A percentile compares a stretch with the other conserved stretches of the same genome.
Conservation (phyloP, 2,797 vertebrate genomes). For the Chelmon rostratus region DNA sequence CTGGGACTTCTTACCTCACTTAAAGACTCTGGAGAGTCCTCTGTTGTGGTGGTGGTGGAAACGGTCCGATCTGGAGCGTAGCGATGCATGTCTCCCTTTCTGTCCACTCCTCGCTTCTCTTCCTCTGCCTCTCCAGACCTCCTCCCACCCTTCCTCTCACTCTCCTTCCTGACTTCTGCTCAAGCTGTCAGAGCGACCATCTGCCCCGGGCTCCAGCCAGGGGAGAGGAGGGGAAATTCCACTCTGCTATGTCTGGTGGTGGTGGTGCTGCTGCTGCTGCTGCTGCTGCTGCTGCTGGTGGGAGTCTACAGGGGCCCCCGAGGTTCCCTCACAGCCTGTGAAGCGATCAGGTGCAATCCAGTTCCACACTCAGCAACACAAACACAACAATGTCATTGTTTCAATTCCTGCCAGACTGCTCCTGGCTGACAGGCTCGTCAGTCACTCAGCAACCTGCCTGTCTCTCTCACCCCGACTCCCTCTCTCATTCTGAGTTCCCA, state of each 20-base stretch:
- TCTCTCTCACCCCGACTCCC: constrained; percentile 4
- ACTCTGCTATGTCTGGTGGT: constrained; percentile 50
- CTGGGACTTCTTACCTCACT: constrained; percentile 81
- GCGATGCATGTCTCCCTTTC: constrained; percentile 83
- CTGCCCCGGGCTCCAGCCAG: constrained; percentile 67
- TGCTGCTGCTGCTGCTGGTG: constrained; percentile 30
- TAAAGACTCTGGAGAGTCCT: constrained; percentile 65
- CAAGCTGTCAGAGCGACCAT: constrained; percentile 75
- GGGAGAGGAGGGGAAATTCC: constrained; percentile 74
- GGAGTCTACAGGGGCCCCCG: constrained; percentile 36
- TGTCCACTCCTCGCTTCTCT: constrained; percentile 74
- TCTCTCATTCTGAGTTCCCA: constrained; percentile 63
- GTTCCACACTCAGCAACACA: constrained; percentile 45
- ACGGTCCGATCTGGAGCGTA: constrained; percentile 74
- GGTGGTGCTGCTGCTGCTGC: too few relatives aligned
- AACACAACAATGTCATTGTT: constrained; percentile 59
- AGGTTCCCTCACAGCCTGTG: constrained; percentile 40
- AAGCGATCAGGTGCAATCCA: constrained; percentile 52
- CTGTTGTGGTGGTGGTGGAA: constrained; percentile 81
- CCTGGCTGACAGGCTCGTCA: constrained; percentile 61
- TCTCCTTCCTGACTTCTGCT: constrained; percentile 81
- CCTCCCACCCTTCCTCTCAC: constrained; percentile 79
- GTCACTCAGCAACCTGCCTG: constrained; percentile 58
- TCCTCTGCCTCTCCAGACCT: constrained; percentile 67
- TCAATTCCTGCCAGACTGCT: constrained; percentile 37